Conservation (phyloP, 2,888 invertebrate species). For the Ichneumoninae sp. region DNA sequence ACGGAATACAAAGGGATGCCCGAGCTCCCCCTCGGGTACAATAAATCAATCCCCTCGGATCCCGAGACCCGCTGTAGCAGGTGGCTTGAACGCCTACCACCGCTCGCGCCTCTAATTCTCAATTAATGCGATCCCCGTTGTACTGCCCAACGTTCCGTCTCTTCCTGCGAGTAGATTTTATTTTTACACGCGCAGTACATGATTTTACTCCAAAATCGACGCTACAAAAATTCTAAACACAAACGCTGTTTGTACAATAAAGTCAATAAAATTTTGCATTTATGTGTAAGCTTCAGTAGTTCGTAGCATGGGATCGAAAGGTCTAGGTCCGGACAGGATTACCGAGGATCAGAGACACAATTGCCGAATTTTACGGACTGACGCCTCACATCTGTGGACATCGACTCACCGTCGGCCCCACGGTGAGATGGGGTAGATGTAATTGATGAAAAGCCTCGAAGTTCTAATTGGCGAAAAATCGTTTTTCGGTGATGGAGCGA, state of each 20-base stretch:
- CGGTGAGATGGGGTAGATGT: slow-evolving; percentile 67
- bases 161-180: neutral
- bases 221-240: neutral
- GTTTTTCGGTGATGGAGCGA: slow-evolving; percentile 48
- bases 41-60: slow-evolving; percentile 82
- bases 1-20: slow-evolving; percentile 61
- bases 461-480: slow-evolving; percentile 78
- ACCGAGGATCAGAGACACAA: slow-evolving; percentile 67
- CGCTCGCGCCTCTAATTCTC: slow-evolving; percentile 83
- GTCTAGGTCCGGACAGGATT: slow-evolving; percentile 54
- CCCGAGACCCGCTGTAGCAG: slow-evolving; percentile 78
- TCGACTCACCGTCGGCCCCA: slow-evolving; percentile 40
- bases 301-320: neutral
- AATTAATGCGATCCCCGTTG: slow-evolving; percentile 79
- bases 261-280: neutral
- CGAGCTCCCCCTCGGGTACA: slow-evolving; percentile 78
- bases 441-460: slow-evolving; percentile 72
- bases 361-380: slow-evolving; percentile 79
- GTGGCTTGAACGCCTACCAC: slow-evolving; percentile 80
- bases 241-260: neutral
- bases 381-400: slow-evolving; percentile 75
- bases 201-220: neutral
- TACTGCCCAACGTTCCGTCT: neutral
- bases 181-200: neutral
- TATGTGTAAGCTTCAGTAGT: neutral